Base-by-base conservation (phyloP, 2,113 vertebrate species). In the Percopsis transmontana region DNA sequence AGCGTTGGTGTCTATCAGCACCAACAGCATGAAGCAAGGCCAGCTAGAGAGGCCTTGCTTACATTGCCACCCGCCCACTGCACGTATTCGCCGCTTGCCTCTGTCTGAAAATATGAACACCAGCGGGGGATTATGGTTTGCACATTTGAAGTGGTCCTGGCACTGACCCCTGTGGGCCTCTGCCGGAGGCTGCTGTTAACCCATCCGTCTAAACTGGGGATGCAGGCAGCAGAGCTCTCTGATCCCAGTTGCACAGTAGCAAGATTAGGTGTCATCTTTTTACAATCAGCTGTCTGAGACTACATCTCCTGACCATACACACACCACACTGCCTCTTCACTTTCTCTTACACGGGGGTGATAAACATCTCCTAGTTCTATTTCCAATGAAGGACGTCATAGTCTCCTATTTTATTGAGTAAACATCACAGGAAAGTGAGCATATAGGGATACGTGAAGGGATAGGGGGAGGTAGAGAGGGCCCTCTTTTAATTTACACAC, bases 41-140 rank as follows among this genome's bases (percentile, higher is more conserved):
- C 86, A 88, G 87, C 83, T 81, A 61, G 88, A 85, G 65, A 78
- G 84, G 88, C 89, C 70, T 71, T 68, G 69, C 86, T 68, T 60
- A 74, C 8, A 62, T 72, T 63, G 76, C 72, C 69, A 56, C 68
- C 81, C 66, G 72, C 67, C 11, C 40, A 53, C 23, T 24, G n/a
- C 62, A 79, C 75, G 19, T 16, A 38, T 62, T 72, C 72, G 67
- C 74, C 51, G 71, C 75, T 82, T 60, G 66, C 74, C 75, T 81
- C 72, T 75, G 84, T 84, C 88, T 90, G 86, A 86, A 91, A 91
- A 91, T 92, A 91, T 87, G 83, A 88, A 89, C 87, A 87, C 91
- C 77, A 80, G 73, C 42, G 66, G 60, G 79, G 77, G 89, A 90
- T 91, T 90, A 90, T 63, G 81, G 80, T 81, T 85, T 89, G 79